Evolutionary conservation across 2,888 invertebrate species (phyloP).

Genomic region (Branchellion lobata): DNA sequence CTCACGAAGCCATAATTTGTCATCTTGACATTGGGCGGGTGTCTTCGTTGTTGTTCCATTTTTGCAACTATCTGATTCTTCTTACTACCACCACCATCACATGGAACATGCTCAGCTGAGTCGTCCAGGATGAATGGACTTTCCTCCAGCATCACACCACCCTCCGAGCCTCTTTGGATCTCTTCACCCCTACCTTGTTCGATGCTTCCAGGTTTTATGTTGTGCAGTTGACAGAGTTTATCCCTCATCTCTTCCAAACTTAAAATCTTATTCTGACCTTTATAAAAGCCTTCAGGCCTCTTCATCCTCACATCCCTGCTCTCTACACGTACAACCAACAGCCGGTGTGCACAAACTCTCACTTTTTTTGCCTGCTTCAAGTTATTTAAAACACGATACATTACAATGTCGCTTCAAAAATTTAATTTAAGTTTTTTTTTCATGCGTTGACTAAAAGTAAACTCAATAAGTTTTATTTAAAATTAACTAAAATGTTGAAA

Average conservation of each 20-base stretch:
- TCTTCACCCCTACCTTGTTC: neutral
- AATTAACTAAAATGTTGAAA: no score
- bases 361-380: neutral
- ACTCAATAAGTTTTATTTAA: no score
- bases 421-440: no score
- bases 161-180: neutral
- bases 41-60: neutral
- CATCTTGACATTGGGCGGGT: neutral
- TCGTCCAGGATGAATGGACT: constrained; percentile 10
- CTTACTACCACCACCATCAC: neutral
- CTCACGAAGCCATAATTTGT: neutral
- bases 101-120: neutral
- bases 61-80: neutral
- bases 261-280: neutral
- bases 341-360: neutral
- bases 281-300: neutral
- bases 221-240: neutral
- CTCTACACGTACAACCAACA: neutral
- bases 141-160: neutral
- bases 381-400: neutral
- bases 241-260: neutral
- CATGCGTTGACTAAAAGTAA: no score
- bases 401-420: no score
- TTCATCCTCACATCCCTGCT: constrained; percentile 10
- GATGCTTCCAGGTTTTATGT: neutral